Conservation (phyloP, 2,888 invertebrate species). For the Bombylius discolor region DNA sequence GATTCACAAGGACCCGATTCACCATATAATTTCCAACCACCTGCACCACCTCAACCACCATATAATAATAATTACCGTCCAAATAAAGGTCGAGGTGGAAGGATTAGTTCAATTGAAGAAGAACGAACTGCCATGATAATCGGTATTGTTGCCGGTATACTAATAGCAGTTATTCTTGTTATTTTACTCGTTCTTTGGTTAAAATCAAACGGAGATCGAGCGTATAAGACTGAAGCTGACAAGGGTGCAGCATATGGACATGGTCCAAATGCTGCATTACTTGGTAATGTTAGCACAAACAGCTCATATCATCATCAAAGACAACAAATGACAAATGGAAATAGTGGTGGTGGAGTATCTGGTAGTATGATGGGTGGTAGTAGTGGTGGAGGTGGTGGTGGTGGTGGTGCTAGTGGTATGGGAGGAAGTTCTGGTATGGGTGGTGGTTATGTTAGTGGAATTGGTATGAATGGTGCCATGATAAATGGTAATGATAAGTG, state of each 20-base stretch:
- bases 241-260: conserved; percentile 56
- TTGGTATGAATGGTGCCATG: conserved; percentile 21
- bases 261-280: conserved; percentile 65
- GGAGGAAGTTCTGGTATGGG: conserved; percentile 16
- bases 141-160: conserved; percentile 78
- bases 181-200: conserved; percentile 83
- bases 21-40: conserved; percentile 18
- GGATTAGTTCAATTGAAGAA: conserved; percentile 54
- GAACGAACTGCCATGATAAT: conserved; percentile 67
- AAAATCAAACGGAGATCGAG: conserved; percentile 72
- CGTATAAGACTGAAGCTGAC: conserved; percentile 85
- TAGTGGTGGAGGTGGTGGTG: conserved; percentile 11
- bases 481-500: conserved; percentile 34
- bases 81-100: conserved; percentile 28
- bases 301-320: conserved; percentile 37
- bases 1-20: conserved; percentile 21
- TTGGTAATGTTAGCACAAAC: conserved; percentile 48
- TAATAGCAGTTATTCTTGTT: conserved; percentile 81
- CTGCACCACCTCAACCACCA: conserved; percentile 23
- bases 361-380: conserved; percentile 23
- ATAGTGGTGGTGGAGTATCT: conserved; percentile 12
- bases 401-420: conserved; percentile 19
- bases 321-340: conserved; percentile 27
- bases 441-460: conserved; percentile 12
- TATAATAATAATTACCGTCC: conserved; percentile 30